Conservation (phyloP, 2,797 vertebrate genomes). For the Amblyraja radiata region DNA sequence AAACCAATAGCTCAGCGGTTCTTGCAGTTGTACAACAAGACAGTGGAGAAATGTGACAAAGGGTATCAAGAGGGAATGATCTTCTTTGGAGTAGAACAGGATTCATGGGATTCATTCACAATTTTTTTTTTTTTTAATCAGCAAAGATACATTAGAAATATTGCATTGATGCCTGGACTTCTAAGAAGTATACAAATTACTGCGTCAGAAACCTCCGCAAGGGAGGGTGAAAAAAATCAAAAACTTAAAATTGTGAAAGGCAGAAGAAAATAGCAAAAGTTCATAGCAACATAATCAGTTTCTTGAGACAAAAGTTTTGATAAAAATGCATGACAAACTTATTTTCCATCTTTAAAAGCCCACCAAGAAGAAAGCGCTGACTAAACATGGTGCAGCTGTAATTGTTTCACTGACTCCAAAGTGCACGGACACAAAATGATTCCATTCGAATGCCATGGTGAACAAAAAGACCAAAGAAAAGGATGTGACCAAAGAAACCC, state of each 20-base stretch:
- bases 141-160: too few species aligned
- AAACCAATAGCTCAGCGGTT: not conserved
- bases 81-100: not conserved
- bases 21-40: not conserved
- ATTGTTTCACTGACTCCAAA: not conserved
- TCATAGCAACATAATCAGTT: not conserved
- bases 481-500: not conserved
- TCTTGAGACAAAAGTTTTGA: not conserved
- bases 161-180: not conserved
- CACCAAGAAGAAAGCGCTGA: not conserved
- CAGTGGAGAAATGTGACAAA: not conserved
- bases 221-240: not conserved
- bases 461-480: not conserved
- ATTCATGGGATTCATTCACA: not conserved
- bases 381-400: not conserved
- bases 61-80: not conserved
- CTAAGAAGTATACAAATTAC: not conserved
- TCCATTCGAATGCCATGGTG: not conserved
- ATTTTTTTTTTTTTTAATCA: too few species aligned
- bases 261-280: not conserved
- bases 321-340: not conserved
- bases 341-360: not conserved
- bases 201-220: not conserved
- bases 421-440: not conserved
- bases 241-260: not conserved